Evolutionary conservation across 2,113 vertebrate genomes (phyloP), one percentile per base, ranked within the genome.

Genomic region (Jacana jacana): DNA sequence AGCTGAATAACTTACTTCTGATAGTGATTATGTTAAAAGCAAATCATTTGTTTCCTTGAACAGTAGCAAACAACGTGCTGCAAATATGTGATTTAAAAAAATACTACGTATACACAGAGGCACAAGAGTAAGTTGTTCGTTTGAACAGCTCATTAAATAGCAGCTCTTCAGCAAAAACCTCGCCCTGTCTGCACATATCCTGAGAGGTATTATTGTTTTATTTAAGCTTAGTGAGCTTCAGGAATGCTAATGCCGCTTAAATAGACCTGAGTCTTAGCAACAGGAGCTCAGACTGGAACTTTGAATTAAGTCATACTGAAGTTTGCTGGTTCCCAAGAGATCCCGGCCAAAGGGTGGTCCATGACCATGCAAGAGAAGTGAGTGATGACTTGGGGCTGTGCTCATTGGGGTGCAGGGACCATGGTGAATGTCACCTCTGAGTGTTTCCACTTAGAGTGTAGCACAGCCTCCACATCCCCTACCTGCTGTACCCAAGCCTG

Each of bases 41-140:
- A 64, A 96, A 97, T 75, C 28, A 76, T 96, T 91, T 97, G 96
- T 93, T 97, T 95, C 96, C 93, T 95, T 70, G 89, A 97, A 94
- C 81, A 81, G 3, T 28, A 87, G 88, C 77, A 65, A 91, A 96
- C 78, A 77, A 78, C 70, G 64, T 6, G 55, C 90, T 77, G 89
- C 92, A 91, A 97, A 94, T 93, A 71, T 73, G 77, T 89, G 76
- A 89, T 96, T 96, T 97, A 19, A 75, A 89, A 89, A 89, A 60
- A 88, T 46, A 86, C 64, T 54, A 24, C 17, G 30, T 89, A 30
- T 9, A 52, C 25, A 7, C 91, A 89, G 58, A 80, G 84, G 89
- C 94, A 93, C 72, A 35, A 89, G 75, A 96, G 86, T 9, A 35
- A 93, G 81, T 79, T 88, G 88, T 89, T 84, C 35, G 1, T 19